phyloP scores from a whole-genome alignment of 2,888 invertebrate genomes.

The Drosophila eohydei region DNA sequence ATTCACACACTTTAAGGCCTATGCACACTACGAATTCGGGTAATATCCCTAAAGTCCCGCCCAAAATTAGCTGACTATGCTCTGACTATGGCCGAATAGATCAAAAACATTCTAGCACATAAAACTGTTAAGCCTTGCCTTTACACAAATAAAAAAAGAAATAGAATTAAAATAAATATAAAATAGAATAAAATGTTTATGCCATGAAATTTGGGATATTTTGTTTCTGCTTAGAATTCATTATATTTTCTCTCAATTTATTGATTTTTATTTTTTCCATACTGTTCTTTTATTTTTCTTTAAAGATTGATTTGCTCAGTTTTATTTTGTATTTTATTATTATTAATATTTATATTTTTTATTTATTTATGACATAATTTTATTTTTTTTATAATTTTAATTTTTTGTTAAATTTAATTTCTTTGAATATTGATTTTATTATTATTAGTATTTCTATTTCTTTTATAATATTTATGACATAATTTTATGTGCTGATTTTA shows the following conservation, averaged over 20 bases:
- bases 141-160: too few species aligned
- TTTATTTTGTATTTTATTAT: too few species aligned
- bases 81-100: background rate
- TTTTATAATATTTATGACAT: too few species aligned
- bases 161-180: background rate
- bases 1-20: background rate
- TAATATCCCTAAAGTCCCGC: background rate
- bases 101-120: background rate
- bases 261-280: background rate
- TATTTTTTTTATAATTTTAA: too few species aligned
- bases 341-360: too few species aligned
- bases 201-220: background rate
- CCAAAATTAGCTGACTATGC: background rate
- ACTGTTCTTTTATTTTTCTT: background rate
- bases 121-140: background rate
- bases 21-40: background rate
- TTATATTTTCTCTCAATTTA: background rate
- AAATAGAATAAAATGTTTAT: background rate
- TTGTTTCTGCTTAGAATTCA: background rate
- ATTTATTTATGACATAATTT: too few species aligned
- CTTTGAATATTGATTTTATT: too few species aligned
- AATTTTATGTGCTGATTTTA: too few species aligned
- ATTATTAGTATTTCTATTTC: too few species aligned
- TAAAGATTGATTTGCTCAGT: too few species aligned
- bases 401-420: too few species aligned